Evolutionary conservation across 2,113 vertebrate species (phyloP).

Genomic region (Grammomys surdaster): DNA sequence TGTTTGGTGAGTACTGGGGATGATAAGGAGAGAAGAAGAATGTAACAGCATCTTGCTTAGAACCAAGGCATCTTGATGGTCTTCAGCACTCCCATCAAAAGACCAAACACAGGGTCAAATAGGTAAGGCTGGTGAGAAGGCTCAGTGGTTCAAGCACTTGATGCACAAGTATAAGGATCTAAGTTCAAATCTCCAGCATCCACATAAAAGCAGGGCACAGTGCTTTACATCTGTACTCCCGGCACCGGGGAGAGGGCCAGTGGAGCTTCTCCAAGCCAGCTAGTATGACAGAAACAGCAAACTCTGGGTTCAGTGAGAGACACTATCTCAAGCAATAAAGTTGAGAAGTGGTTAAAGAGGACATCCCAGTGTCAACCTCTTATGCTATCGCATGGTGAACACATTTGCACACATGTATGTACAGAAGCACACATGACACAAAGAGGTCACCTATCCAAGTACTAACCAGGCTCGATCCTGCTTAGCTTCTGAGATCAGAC

Average conservation of each 20-base stretch:
- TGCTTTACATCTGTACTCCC: neutral
- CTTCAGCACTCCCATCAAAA: neutral
- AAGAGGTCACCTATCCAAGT: neutral
- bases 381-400: no score
- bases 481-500: no score
- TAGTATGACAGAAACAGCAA: neutral
- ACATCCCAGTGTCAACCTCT: neutral
- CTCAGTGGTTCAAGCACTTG: neutral
- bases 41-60: neutral
- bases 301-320: neutral
- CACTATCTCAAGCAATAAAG: neutral
- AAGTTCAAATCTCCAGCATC: neutral
- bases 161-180: neutral
- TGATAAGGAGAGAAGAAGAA: neutral
- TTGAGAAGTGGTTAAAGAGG: neutral
- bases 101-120: neutral
- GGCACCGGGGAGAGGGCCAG: neutral
- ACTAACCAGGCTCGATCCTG: no score
- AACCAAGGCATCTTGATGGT: neutral
- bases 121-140: neutral
- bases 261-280: no score
- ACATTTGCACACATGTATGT: neutral
- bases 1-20: neutral
- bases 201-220: neutral
- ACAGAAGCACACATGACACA: neutral